Conservation (phyloP, 1,140 invertebrate species). For the Solen grandis region DNA sequence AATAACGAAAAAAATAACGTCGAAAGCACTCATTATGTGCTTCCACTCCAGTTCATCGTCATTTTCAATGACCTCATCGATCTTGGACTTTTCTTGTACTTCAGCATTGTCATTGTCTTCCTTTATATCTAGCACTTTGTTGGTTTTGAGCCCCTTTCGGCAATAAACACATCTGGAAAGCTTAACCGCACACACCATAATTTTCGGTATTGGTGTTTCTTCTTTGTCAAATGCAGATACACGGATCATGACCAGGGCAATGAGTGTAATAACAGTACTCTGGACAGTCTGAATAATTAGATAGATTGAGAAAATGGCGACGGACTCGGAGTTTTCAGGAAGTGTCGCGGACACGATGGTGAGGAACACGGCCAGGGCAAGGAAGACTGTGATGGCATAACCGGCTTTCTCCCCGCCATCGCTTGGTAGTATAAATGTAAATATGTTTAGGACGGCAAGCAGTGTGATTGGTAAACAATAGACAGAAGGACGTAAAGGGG, state of each 20-base stretch:
- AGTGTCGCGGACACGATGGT: too few relatives aligned
- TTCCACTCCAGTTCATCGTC: slow-evolving; percentile 10
- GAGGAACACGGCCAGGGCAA: too few relatives aligned
- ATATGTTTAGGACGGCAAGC: too few relatives aligned
- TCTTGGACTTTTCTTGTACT: background rate
- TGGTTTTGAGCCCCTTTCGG: background rate
- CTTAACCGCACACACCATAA: background rate
- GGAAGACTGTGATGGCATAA: too few relatives aligned
- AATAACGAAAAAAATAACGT: slow-evolving; percentile 1
- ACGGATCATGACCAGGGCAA: slow-evolving; percentile 12
- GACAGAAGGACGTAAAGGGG: slow-evolving; percentile 20
- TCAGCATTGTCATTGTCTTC: background rate
- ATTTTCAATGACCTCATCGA: too few relatives aligned
- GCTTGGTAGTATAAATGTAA: slow-evolving; percentile 22
- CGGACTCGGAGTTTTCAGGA: too few relatives aligned
- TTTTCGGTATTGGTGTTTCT: background rate
- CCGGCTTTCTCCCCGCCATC: too few relatives aligned
- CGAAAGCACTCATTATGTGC: background rate
- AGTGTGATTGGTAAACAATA: too few relatives aligned
- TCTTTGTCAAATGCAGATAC: slow-evolving; percentile 3
- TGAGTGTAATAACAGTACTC: too few relatives aligned
- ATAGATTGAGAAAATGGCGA: too few relatives aligned
- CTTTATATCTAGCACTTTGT: too few relatives aligned
- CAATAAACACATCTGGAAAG: background rate
- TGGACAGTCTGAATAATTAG: too few relatives aligned